These are phyloP conservation scores for Mactra quadrangularis DNA, from an alignment of 1,140 invertebrate genomes.

Conservation along the genomic window DNA sequence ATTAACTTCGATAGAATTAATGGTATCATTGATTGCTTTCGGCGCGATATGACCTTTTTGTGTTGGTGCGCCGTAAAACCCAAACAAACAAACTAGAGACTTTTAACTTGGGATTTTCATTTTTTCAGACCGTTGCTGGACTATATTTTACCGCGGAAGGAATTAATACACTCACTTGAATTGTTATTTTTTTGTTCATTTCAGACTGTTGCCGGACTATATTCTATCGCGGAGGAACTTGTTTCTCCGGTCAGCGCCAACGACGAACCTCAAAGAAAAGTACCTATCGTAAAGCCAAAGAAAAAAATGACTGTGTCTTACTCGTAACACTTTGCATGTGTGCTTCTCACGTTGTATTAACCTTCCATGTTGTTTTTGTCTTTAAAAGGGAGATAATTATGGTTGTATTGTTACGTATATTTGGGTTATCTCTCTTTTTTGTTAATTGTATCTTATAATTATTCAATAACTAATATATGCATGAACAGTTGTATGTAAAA, in stretches of 20 bases:
- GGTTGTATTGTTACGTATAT: background rate
- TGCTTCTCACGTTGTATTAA: background rate
- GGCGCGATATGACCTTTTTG: no score
- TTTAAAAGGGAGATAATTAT: background rate
- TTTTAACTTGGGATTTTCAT: no score
- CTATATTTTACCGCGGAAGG: slow-evolving; percentile 60
- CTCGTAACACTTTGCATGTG: background rate
- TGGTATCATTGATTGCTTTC: no score
- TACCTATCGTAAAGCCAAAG: background rate
- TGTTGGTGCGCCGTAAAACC: no score
- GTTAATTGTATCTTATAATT: no score
- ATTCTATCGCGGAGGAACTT: slow-evolving; percentile 59
- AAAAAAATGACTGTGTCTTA: slow-evolving; percentile 18
- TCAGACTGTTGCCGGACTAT: slow-evolving; percentile 57
- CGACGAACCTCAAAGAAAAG: slow-evolving; percentile 31
- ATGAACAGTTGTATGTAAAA: no score
- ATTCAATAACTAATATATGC: no score
- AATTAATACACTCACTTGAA: slow-evolving; percentile 45
- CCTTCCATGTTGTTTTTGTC: background rate
- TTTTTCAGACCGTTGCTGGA: slow-evolving; percentile 55
- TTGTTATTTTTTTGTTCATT: background rate
- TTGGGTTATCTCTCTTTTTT: no score
- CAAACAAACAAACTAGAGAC: no score
- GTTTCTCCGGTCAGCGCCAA: slow-evolving; percentile 22
- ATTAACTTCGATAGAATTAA: no score